These are phyloP conservation scores for Orussus abietinus DNA, from an alignment of 1,140 invertebrate species.

Conservation along the genomic window DNA sequence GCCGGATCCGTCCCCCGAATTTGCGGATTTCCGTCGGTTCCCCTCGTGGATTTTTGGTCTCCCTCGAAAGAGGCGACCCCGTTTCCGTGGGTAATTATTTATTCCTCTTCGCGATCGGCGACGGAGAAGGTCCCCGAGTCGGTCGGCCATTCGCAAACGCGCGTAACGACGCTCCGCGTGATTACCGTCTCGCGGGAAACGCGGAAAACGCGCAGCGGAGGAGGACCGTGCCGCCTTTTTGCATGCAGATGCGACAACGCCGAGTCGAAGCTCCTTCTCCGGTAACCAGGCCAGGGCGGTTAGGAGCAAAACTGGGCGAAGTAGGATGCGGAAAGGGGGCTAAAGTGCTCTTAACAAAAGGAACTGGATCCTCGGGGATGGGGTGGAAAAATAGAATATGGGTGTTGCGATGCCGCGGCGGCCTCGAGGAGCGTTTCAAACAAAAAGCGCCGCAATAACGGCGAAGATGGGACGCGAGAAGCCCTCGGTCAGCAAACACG, in stretches of 20 bases:
- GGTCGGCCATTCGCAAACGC: no score
- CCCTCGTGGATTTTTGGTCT: no score
- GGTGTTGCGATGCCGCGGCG: conserved; percentile 1
- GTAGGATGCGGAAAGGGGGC: background rate
- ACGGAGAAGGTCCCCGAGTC: no score
- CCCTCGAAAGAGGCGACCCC: no score
- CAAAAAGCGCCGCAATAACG: conserved; percentile 21
- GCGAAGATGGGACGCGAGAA: conserved; percentile 23
- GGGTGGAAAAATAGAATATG: conserved; percentile 16
- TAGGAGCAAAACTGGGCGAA: no score
- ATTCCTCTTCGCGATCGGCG: no score
- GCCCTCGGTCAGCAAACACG: conserved; percentile 17
- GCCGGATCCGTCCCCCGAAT: no score
- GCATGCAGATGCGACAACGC: background rate
- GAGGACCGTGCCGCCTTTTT: background rate
- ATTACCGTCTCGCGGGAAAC: background rate
- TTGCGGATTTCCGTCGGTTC: no score
- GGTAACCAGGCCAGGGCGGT: background rate
- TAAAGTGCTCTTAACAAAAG: conserved; percentile 7
- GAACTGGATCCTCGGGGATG: conserved; percentile 1
- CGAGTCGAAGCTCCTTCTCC: background rate
- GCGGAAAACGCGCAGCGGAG: background rate
- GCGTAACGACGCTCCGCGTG: background rate
- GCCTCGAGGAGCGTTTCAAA: conserved; percentile 1
- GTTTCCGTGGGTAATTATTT: no score